Base-by-base conservation (phyloP, 2,888 invertebrate species). In the Phymatocera aterrima region DNA sequence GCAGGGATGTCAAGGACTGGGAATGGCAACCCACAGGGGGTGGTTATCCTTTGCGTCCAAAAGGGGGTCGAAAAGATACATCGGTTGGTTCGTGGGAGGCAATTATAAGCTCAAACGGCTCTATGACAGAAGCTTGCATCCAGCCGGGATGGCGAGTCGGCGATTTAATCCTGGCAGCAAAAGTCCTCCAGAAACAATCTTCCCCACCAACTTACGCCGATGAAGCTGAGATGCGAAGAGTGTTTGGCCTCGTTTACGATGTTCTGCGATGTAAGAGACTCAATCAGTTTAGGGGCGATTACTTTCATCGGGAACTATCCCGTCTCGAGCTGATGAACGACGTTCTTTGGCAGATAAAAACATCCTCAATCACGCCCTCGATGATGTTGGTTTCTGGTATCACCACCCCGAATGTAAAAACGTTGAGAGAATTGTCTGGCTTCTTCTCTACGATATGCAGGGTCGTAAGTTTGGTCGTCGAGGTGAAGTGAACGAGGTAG, bases 201-300 rank as follows among this genome's bases (percentile, higher is more conserved):
- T 78, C 83, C 4, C 54, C 79, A 0, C 83, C 84, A 2, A 37
- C 8, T 21, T 90, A 87, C 60, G 77, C 84, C 1, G 94, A 95
- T 85, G 95, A 95, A 83, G 94, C 95, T 78, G 95, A 95, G 86
- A 95, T 95, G 95, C 91, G 95, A 79, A 91, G 94, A 82, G 95
- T 95, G 31, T 95, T 94, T 84, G 94, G 94, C 0, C 91, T 95
- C 46, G 94, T 95, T 82, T 95, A 95, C 88, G 95, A 95, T 85
- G 95, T 95, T 0, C 94, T 95, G 83, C 91, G 95, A 89, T 95
- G 95, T 95, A 90, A 94, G 95, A 1, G 1, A 10, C 15, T 37
- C 18, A 57, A 57, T 28, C n/a, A n/a, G n/a, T n/a, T n/a, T n/a
- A n/a, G n/a, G n/a, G n/a, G n/a, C n/a, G n/a, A n/a, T n/a, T n/a